Evolutionary conservation across 64 coral and sea anemone genomes (phyloP), one percentile per base, ranked within the genome.

Genomic region (Stylophora pistillata): DNA sequence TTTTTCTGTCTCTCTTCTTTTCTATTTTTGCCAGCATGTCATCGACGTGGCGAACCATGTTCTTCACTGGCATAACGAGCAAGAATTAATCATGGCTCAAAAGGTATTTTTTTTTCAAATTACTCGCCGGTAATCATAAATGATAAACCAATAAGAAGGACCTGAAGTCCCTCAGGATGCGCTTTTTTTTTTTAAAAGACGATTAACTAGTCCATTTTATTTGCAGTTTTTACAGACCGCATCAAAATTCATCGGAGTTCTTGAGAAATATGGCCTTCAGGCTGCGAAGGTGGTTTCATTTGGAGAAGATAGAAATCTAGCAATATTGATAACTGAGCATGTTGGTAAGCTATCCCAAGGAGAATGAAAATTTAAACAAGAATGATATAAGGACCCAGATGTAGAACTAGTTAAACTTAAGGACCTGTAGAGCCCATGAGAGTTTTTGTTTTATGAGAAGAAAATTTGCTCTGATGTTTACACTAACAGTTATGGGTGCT

Each of bases 41-140:
- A 25, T 91, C 2, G 30, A 79, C 9, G 74, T 86, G 41, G 78
- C 90, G 14, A 91, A 72, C 28, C 77, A 72, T 11, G 15, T 91
- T 18, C 80, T 91, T 15, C 82, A 86, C 73, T 47, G 29, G 60
- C 21, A 91, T 28, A 75, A 91, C 25, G 90, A 91, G 32, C 90
- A 91, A n/a, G 81, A 91, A 28, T 86, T 91, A 17, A 91, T 91
- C 13, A 74, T 91, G 21, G 54, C 81, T 12, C 90, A 91, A 78
- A 91, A 78, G 90, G 90, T 91, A 25, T 25, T 66, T 20, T 68
- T n/a, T 26, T 26, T 18, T 47, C 37, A 47, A 41, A 41, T 41
- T 41, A 41, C 6, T 41, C 37, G 37, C 37, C 37, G 6, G 37
- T 41, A 41, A 41, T 6, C 37, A 41, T 41, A 4, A 47, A 47